Base-by-base conservation (phyloP, 2,888 invertebrate species). In the Synergus itoensis region DNA sequence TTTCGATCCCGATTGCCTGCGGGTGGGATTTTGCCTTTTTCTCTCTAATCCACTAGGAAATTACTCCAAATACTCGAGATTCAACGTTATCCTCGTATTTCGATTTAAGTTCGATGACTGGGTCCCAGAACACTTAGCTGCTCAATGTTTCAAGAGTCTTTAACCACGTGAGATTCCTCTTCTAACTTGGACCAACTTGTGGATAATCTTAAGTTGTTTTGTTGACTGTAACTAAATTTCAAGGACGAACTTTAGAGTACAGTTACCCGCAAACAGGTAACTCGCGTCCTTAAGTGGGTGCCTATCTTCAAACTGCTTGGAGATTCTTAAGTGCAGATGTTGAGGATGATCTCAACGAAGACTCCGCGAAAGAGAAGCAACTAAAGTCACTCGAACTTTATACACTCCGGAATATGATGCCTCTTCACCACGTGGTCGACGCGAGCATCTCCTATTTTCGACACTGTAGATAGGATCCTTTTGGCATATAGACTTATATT, bases 1-100 rank as follows among this genome's bases (percentile, higher is more conserved):
- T 89, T 90, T 65, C 81, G 65, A 60, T 82, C 85, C 78, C 83
- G 85, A 80, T 86, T 86, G 75, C 88, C 83, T 87, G 85, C 88
- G 89, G 90, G 86, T 85, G 89, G 87, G 91, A 91, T 91, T 80
- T 91, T 90, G 91, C 84, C 81, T 82, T 65, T 64, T 82, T 81
- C 18, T 21, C 60, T 62, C 62, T 14, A 62, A 62, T 62, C 21
- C 62, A 62, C 62, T 62, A 1, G 14, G 11, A 28, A 62, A 62
- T 28, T 28, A 28, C 62, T 28, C 14, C 5, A 28, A 62, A 28
- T 28, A 28, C 28, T 14, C 7, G 14, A 1, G 14, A 62, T 60
- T 21, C n/a, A n/a, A 18, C 9, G 18, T 18, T 57, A 18, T 57
- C 28, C 28, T 28, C 28, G 7, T 14, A 5, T 62, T 28, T 28